A percentile compares a stretch with the other conserved stretches of the same genome.
These are phyloP conservation scores for Rhabditoides inermis DNA, from an alignment of 2,888 invertebrate species.

Conservation along the genomic window DNA sequence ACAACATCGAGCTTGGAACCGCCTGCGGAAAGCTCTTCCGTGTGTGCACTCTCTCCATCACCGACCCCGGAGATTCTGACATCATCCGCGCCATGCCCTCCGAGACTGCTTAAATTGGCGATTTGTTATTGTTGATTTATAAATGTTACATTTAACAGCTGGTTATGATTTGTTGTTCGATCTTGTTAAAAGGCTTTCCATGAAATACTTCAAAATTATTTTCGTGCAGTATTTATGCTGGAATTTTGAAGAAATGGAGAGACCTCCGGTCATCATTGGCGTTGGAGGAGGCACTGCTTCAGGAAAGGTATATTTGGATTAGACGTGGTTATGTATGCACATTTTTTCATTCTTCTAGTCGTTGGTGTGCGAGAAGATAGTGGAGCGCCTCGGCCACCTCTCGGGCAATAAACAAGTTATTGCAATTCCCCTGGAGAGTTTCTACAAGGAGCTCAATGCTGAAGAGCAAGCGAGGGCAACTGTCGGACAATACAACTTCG, in stretches of 20 bases:
- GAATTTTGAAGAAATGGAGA: too few relatives aligned
- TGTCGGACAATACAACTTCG: constrained; percentile 85
- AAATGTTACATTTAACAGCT: neutral
- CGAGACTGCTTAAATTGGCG: constrained; percentile 28
- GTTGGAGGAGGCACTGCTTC: constrained; percentile 98
- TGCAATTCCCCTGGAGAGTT: constrained; percentile 90
- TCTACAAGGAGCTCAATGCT: constrained; percentile 77
- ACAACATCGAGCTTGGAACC: constrained; percentile 96
- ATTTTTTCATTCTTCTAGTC: constrained; percentile 59
- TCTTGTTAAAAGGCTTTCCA: too few relatives aligned
- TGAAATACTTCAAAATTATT: too few relatives aligned
- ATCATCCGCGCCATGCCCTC: constrained; percentile 50
- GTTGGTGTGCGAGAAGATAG: constrained; percentile 92
- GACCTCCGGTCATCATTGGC: constrained; percentile 72
- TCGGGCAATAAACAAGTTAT: constrained; percentile 64
- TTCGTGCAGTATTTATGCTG: too few relatives aligned
- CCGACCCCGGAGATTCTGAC: constrained; percentile 74
- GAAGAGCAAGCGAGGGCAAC: constrained; percentile 72
- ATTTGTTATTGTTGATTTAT: constrained; percentile 20
- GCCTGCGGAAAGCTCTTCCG: constrained; percentile 99
- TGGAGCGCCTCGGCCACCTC: constrained; percentile 90
- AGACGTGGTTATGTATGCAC: neutral
- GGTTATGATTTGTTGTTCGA: neutral
- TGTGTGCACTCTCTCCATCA: constrained; percentile 93
- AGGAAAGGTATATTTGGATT: constrained; percentile 70